Base-by-base conservation (phyloP, 2,797 vertebrate species). In the Acropternis orthonyx region DNA sequence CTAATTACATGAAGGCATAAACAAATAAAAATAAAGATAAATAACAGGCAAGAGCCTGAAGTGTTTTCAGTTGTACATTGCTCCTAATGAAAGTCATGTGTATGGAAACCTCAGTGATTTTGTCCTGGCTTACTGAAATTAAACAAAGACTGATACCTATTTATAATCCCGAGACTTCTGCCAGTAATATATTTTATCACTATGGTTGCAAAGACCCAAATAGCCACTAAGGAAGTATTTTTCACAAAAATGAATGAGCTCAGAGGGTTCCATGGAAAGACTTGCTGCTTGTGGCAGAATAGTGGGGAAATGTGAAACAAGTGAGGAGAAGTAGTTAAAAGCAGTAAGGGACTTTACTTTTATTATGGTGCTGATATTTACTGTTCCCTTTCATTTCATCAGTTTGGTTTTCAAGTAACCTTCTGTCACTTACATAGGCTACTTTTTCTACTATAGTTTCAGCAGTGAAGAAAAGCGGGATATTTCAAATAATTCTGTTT, bases 201-300 rank as follows among this genome's bases (percentile, higher is more conserved):
- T 94, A 81, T 95, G 90, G 93, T 54, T 96, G 90, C 85, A 77
- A 95, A 94, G 94, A 69, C 54, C 16, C 88, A 95, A 97, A 95
- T 73, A 93, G 54, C 74, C 76, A 15, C 52, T 75, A 39, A 87
- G 37, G 88, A 94, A 94, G 54, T 92, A 66, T 74, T 90, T 91
- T 94, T 93, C 72, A 85, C 49, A 49, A 63, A 93, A 94, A 82
- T 59, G 56, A 87, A 82, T 74, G 82, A 71, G 26, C 68, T 54
- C 0, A 7, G 41, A 80, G 28, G n/a, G 11, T 56, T 82, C 72
- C 27, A 16, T 76, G 78, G 72, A 92, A 89, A 77, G 84, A 58
- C 32, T 85, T 71, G 54, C 52, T 2, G 2, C 61, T 79, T 79
- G 44, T 69, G 54, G 46, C 49, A 71, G 44, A 44, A 39, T 61